Evolutionary conservation across 1,140 invertebrate species (phyloP).

Genomic region (Cyclargus thomasi): DNA sequence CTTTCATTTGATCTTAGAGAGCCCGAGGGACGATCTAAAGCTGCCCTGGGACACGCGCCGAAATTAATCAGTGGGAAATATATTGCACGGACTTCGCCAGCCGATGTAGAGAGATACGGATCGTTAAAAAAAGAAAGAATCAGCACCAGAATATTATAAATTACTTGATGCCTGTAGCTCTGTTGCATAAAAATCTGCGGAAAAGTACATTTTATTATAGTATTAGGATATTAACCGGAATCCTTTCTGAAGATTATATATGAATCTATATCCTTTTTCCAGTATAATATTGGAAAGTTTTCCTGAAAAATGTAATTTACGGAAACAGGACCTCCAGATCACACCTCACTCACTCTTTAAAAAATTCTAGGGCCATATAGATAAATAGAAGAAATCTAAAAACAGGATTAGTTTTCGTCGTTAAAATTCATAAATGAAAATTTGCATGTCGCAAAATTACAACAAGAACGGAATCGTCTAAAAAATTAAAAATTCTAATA

Average conservation of each 20-base stretch:
- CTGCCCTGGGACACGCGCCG: not conserved
- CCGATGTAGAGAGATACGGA: not conserved
- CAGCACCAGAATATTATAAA: too few species aligned
- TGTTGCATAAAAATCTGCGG: too few species aligned
- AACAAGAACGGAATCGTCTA: not conserved
- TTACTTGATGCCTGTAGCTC: too few species aligned
- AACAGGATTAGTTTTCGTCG: not conserved
- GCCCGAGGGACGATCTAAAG: not conserved
- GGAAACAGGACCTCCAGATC: too few species aligned
- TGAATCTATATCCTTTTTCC: too few species aligned
- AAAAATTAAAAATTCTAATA: conserved; percentile 10
- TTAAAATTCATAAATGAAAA: not conserved
- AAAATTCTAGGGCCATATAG: too few species aligned
- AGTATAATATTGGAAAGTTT: too few species aligned
- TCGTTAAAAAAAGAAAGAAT: not conserved
- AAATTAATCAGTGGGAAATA: not conserved
- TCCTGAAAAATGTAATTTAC: too few species aligned
- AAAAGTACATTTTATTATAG: too few species aligned
- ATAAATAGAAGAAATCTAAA: not conserved
- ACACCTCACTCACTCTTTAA: too few species aligned
- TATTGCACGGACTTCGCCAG: not conserved
- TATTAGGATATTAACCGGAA: too few species aligned
- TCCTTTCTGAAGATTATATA: too few species aligned
- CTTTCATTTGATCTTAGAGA: conserved; percentile 1
- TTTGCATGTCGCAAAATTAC: not conserved